phyloP scores from a whole-genome alignment of 2,797 vertebrate genomes.

The Holocentrus rufus region DNA sequence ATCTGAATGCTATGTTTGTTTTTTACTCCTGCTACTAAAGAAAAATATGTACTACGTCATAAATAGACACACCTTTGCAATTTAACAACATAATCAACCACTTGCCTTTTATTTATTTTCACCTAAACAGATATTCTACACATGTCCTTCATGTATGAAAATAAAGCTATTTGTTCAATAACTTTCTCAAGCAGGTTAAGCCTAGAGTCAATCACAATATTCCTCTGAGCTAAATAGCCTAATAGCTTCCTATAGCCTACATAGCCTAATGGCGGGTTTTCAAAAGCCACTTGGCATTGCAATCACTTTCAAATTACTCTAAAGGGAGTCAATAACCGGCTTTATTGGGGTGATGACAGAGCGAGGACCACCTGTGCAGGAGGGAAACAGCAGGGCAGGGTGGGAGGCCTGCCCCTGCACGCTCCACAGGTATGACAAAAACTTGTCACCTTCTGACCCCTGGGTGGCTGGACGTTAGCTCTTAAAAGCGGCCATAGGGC shows the following conservation, averaged over 20 bases:
- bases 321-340: slow-evolving; percentile 59
- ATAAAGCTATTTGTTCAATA: slow-evolving; percentile 36
- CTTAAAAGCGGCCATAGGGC: slow-evolving; percentile 60
- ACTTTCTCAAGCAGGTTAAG: slow-evolving; percentile 35
- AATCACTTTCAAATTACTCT: slow-evolving; percentile 62
- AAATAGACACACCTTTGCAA: not conserved
- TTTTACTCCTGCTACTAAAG: not conserved
- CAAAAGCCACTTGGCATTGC: slow-evolving; percentile 36
- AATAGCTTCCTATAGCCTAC: too few species aligned
- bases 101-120: slow-evolving; percentile 7
- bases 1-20: slow-evolving; percentile 15
- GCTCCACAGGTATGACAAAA: slow-evolving; percentile 67
- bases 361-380: slow-evolving; percentile 61
- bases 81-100: not conserved
- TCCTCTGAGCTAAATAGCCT: slow-evolving; percentile 36
- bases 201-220: slow-evolving; percentile 23
- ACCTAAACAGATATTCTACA: not conserved
- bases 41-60: not conserved
- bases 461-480: slow-evolving; percentile 48
- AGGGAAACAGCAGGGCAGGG: slow-evolving; percentile 31
- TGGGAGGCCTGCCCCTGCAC: slow-evolving; percentile 63
- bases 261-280: slow-evolving; percentile 47
- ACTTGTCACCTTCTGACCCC: slow-evolving; percentile 66
- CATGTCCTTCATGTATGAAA: not conserved
- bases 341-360: slow-evolving; percentile 72